Conservation (phyloP, 37 sponge, comb jelly and placozoan species). For the Bolinopsis microptera region DNA sequence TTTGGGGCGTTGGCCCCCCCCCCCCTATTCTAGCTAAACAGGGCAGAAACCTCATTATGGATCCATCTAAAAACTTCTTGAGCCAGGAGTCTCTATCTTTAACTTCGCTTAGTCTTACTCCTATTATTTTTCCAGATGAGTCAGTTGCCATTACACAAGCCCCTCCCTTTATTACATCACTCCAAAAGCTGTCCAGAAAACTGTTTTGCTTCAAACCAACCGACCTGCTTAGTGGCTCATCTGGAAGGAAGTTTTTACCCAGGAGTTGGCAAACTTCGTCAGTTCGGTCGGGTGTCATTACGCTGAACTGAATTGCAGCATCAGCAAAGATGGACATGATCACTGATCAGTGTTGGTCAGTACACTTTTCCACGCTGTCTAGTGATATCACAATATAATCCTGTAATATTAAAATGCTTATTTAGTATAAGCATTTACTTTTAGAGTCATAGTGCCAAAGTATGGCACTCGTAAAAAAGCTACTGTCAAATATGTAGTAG, state of each 20-base stretch:
- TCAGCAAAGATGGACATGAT: background rate
- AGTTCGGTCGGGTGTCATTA: background rate
- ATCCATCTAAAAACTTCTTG: background rate
- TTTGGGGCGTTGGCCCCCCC: too few relatives aligned
- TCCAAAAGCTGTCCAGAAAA: background rate
- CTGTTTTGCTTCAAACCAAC: background rate
- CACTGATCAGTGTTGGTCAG: too few relatives aligned
- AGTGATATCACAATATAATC: too few relatives aligned
- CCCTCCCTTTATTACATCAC: background rate
- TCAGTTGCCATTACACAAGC: constrained; percentile 58
- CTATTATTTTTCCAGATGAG: constrained; percentile 10
- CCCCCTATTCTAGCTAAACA: background rate
- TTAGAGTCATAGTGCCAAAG: too few relatives aligned
- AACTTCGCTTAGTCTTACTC: background rate
- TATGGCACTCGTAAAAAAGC: too few relatives aligned
- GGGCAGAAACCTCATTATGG: background rate
- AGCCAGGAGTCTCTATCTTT: background rate
- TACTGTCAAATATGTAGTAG: too few relatives aligned
- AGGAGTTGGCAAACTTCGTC: constrained; percentile 2
- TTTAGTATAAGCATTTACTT: too few relatives aligned
- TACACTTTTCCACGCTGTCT: too few relatives aligned
- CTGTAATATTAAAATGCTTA: too few relatives aligned
- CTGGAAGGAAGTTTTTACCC: constrained; percentile 1
- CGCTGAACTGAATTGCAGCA: background rate
- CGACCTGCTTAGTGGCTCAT: background rate